These are phyloP conservation scores for Manis javanica DNA, from an alignment of 2,797 vertebrate species.

Conservation along the genomic window DNA sequence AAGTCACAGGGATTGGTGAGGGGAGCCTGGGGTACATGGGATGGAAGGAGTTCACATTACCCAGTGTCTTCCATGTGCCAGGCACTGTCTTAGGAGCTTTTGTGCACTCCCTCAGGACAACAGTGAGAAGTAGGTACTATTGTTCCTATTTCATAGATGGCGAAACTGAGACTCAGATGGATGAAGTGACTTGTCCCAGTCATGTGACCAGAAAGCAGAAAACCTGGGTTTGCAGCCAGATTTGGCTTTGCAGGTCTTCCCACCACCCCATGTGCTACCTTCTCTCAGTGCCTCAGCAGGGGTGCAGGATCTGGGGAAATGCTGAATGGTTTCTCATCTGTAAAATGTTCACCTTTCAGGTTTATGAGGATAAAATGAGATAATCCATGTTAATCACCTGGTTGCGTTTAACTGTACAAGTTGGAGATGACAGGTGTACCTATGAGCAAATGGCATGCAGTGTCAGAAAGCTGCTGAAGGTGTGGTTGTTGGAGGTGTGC, in stretches of 20 bases:
- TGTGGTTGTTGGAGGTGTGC: background rate
- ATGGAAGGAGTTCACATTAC: background rate
- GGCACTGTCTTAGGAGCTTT: background rate
- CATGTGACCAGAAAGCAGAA: background rate
- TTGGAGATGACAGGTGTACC: background rate
- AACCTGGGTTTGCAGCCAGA: background rate
- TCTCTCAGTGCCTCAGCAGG: background rate
- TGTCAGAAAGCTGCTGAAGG: background rate
- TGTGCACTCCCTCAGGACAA: background rate
- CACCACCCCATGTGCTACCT: background rate
- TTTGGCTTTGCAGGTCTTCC: background rate
- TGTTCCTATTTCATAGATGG: background rate
- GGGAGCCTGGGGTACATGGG: background rate
- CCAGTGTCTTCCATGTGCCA: background rate
- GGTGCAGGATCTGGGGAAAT: background rate
- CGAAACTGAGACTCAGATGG: background rate
- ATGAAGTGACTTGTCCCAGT: background rate
- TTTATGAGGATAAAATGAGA: slow-evolving; percentile 61
- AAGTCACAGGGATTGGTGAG: background rate
- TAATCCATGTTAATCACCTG: slow-evolving; percentile 46
- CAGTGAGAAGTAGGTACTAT: background rate
- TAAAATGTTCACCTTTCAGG: slow-evolving; percentile 53
- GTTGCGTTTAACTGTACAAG: background rate
- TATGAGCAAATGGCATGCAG: rapidly evolving
- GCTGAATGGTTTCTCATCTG: background rate